These are phyloP conservation scores for Auanema freiburgensis DNA, from an alignment of 2,888 invertebrate species.

Conservation along the genomic window DNA sequence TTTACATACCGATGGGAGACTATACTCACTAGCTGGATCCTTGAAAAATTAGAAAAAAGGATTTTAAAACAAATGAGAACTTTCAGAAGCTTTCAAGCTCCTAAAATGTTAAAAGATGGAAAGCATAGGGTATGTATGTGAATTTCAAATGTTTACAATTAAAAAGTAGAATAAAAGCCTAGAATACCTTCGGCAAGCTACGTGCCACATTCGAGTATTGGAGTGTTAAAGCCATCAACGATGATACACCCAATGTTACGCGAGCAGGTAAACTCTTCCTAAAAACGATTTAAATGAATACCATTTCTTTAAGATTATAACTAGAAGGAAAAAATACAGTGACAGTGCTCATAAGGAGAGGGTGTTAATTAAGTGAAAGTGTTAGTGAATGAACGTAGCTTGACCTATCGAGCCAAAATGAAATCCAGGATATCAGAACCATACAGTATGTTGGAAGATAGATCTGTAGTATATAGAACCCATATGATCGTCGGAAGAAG, in stretches of 20 bases:
- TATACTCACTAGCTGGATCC: constrained; percentile 15
- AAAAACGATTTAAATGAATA: constrained; percentile 5
- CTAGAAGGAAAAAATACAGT: not conserved
- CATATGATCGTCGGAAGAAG: constrained; percentile 59
- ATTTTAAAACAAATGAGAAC: not conserved
- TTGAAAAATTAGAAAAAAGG: constrained; percentile 5
- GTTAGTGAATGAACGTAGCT: not conserved
- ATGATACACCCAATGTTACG: constrained; percentile 59
- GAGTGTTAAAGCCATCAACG: constrained; percentile 63
- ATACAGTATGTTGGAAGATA: constrained; percentile 64
- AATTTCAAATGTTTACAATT: not conserved
- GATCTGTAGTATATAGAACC: constrained; percentile 63
- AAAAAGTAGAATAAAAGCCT: not conserved
- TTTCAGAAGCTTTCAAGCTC: not conserved
- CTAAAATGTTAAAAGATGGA: not conserved
- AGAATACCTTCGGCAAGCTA: constrained; percentile 58
- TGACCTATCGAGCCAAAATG: constrained; percentile 62
- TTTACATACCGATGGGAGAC: constrained; percentile 21
- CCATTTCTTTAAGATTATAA: not conserved
- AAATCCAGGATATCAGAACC: constrained; percentile 64
- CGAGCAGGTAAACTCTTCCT: constrained; percentile 50
- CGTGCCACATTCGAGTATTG: constrained; percentile 62
- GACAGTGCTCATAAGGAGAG: not conserved
- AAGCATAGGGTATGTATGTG: not conserved
- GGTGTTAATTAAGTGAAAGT: not conserved